These are phyloP conservation scores for Drusus annulatus DNA, from an alignment of 1,140 invertebrate species.

Conservation along the genomic window DNA sequence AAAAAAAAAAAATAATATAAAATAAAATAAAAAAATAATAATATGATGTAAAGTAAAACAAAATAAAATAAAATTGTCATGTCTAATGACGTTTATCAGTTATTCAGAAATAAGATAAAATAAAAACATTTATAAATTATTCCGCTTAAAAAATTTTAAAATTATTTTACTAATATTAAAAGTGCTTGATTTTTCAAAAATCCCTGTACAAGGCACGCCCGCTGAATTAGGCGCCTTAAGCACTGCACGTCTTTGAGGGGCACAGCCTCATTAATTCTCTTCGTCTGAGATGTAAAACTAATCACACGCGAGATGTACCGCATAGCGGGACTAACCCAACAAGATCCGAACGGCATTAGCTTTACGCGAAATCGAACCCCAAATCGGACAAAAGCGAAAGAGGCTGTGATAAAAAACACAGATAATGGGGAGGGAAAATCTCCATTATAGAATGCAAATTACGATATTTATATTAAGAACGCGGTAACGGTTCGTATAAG, in stretches of 20 bases:
- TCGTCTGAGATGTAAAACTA: constrained; percentile 37
- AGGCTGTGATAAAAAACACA: constrained; percentile 26
- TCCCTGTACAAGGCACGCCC: not conserved
- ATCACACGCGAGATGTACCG: constrained; percentile 22
- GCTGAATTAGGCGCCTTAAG: constrained; percentile 29
- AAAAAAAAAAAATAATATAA: too few relatives aligned
- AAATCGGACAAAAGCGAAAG: constrained; percentile 26
- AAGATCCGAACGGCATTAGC: constrained; percentile 6
- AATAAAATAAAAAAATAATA: too few relatives aligned
- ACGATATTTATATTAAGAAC: constrained; percentile 52
- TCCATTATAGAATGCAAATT: constrained; percentile 56
- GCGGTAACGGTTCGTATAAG: constrained; percentile 30
- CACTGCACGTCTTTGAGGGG: constrained; percentile 12
- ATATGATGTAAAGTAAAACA: too few relatives aligned
- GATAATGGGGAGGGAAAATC: constrained; percentile 43
- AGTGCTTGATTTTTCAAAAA: too few relatives aligned
- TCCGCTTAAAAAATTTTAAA: too few relatives aligned
- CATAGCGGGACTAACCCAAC: constrained; percentile 14
- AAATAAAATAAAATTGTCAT: too few relatives aligned
- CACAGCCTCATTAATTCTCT: constrained; percentile 33
- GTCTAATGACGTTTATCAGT: too few relatives aligned
- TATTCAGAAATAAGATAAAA: too few relatives aligned
- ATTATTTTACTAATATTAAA: too few relatives aligned
- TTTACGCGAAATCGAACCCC: constrained; percentile 6
- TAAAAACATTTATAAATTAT: too few relatives aligned